A percentile compares a stretch with the other conserved stretches of the same genome.
Conservation (phyloP, 2,797 vertebrate genomes). For the Moxostoma hubbsi region DNA sequence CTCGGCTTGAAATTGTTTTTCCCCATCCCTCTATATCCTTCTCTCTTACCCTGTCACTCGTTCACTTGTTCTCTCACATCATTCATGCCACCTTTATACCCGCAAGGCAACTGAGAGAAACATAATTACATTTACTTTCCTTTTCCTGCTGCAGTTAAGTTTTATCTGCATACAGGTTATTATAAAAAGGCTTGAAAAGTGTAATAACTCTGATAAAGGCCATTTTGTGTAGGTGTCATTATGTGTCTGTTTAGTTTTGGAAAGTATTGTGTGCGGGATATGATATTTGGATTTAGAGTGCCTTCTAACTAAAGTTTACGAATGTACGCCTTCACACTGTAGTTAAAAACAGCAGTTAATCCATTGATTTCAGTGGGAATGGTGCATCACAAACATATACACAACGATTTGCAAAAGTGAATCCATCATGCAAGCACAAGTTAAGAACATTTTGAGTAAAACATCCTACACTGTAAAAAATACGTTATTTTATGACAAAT, state of each 20-base stretch:
- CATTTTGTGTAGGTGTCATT: neutral
- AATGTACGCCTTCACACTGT: neutral
- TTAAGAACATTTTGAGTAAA: too few species aligned
- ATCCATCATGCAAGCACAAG: too few species aligned
- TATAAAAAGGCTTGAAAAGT: slow-evolving; percentile 18
- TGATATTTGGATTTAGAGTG: slow-evolving; percentile 8
- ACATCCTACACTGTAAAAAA: too few species aligned
- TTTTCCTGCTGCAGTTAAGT: neutral
- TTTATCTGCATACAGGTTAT: slow-evolving; percentile 17
- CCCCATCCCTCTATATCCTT: slow-evolving; percentile 26
- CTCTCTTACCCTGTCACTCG: slow-evolving; percentile 25
- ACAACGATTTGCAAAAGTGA: too few species aligned
- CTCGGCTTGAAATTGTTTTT: slow-evolving; percentile 42
- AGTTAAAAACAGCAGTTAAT: too few species aligned
- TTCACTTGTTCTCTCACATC: slow-evolving; percentile 37
- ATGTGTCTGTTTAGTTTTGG: neutral
- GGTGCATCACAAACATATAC: too few species aligned
- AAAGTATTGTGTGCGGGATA: neutral
- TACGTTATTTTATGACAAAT: too few species aligned
- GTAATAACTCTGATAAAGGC: neutral
- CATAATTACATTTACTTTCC: slow-evolving; percentile 28
- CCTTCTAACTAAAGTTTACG: neutral
- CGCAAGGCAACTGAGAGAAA: slow-evolving; percentile 23
- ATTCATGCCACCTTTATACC: slow-evolving; percentile 6
- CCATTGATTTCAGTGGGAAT: too few species aligned